Conservation (phyloP, 2,113 vertebrate species). For the Sterna hirundo region DNA sequence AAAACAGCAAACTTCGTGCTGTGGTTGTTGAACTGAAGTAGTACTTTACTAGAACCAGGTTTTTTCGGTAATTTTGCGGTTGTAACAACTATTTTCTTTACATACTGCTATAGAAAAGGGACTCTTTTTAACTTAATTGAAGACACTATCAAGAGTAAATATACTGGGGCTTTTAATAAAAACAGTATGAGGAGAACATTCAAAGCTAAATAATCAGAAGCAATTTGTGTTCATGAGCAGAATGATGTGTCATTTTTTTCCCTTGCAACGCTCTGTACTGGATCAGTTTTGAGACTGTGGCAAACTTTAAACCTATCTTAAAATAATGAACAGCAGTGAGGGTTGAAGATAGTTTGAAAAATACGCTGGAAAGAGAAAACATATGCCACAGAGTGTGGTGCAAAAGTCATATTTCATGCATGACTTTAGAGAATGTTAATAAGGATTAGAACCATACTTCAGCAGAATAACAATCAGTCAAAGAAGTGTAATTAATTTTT, state of each 20-base stretch:
- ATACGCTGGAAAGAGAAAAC: slow-evolving; percentile 89
- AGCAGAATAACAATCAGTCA: slow-evolving; percentile 80
- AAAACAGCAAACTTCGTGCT: slow-evolving; percentile 75
- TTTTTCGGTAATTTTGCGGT: slow-evolving; percentile 76
- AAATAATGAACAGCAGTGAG: slow-evolving; percentile 85
- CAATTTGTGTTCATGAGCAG: slow-evolving; percentile 74
- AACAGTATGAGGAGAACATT: slow-evolving; percentile 77
- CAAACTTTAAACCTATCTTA: slow-evolving; percentile 81
- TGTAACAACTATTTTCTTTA: slow-evolving; percentile 79
- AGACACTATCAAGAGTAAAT: slow-evolving; percentile 81
- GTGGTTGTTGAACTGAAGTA: slow-evolving; percentile 73
- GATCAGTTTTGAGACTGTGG: slow-evolving; percentile 65
- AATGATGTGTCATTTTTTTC: slow-evolving; percentile 64
- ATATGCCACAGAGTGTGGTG: slow-evolving; percentile 81
- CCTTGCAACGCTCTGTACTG: slow-evolving; percentile 38
- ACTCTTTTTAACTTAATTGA: slow-evolving; percentile 78
- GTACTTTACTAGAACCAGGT: slow-evolving; percentile 78
- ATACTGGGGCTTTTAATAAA: slow-evolving; percentile 77
- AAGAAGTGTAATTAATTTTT: slow-evolving; percentile 77
- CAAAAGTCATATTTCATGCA: slow-evolving; percentile 88
- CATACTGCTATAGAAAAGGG: slow-evolving; percentile 74
- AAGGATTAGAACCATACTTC: slow-evolving; percentile 90
- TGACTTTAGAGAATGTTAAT: slow-evolving; percentile 91
- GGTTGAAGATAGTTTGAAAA: slow-evolving; percentile 82
- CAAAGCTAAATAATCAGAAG: slow-evolving; percentile 79